Evolutionary conservation across 1,140 invertebrate species (phyloP).

Genomic region (Lepidostoma basale): DNA sequence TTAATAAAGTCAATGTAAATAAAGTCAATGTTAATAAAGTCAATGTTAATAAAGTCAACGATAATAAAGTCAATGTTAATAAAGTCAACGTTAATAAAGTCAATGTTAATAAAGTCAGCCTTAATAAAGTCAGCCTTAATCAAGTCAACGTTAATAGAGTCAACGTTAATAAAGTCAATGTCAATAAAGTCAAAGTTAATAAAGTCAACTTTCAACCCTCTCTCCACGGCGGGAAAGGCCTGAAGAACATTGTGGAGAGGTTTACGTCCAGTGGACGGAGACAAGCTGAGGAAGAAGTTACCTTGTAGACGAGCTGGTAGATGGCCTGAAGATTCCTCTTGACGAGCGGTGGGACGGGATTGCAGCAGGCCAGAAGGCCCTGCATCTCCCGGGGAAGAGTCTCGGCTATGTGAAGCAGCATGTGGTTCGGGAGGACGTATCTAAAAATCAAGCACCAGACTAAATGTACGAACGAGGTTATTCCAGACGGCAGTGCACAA

Average conservation of each 20-base stretch:
- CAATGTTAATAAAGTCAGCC: neutral
- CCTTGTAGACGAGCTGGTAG: constrained; percentile 50
- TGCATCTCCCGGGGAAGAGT: constrained; percentile 91
- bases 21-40: neutral
- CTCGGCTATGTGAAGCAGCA: constrained; percentile 90
- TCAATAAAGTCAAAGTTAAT: neutral
- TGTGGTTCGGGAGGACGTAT: constrained; percentile 94
- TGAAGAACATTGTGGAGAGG: neutral
- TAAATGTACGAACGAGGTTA: too few species aligned
- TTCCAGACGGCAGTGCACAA: too few species aligned
- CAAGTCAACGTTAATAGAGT: neutral
- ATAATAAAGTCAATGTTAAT: neutral
- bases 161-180: neutral
- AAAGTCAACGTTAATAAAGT: neutral
- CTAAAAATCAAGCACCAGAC: constrained; percentile 61
- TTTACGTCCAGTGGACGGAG: too few species aligned
- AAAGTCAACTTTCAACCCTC: too few species aligned
- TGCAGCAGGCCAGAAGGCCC: constrained; percentile 92
- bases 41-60: neutral
- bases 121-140: too few species aligned
- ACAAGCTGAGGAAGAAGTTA: too few species aligned
- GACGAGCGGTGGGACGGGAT: constrained; percentile 84
- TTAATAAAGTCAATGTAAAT: neutral
- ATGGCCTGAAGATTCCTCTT: constrained; percentile 51
- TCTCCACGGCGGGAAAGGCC: neutral